Conservation (phyloP, 2,888 invertebrate species). For the Troides helena region DNA sequence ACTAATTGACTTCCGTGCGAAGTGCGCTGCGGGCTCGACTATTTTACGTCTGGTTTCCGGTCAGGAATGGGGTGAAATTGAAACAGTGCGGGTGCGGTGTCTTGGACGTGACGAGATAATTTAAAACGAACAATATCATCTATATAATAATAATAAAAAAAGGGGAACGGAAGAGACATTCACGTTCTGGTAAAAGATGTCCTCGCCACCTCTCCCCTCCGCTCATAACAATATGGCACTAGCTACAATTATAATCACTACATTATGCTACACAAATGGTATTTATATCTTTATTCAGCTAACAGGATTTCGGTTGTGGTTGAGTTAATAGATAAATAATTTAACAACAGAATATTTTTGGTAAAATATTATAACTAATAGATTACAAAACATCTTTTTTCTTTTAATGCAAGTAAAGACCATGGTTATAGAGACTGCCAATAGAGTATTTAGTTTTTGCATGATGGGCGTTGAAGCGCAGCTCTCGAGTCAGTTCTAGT, state of each 20-base stretch:
- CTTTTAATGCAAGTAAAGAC: not conserved
- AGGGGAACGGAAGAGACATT: not conserved
- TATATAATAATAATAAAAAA: not conserved
- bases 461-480: not conserved
- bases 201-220: too few relatives aligned
- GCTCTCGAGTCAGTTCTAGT: not conserved
- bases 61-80: constrained; percentile 16
- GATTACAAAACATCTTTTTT: too few relatives aligned
- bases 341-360: too few relatives aligned
- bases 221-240: too few relatives aligned
- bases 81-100: not conserved
- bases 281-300: too few relatives aligned
- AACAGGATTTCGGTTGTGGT: too few relatives aligned
- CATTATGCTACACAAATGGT: too few relatives aligned
- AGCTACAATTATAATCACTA: too few relatives aligned
- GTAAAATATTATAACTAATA: too few relatives aligned
- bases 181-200: too few relatives aligned
- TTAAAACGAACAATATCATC: not conserved
- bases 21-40: constrained; percentile 24
- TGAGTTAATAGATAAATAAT: too few relatives aligned
- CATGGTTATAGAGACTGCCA: not conserved
- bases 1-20: constrained; percentile 43
- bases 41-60: constrained; percentile 21
- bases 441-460: not conserved
- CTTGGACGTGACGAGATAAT: not conserved